These are phyloP conservation scores for Proisotoma minuta DNA, from an alignment of 2,888 invertebrate genomes.

Conservation along the genomic window DNA sequence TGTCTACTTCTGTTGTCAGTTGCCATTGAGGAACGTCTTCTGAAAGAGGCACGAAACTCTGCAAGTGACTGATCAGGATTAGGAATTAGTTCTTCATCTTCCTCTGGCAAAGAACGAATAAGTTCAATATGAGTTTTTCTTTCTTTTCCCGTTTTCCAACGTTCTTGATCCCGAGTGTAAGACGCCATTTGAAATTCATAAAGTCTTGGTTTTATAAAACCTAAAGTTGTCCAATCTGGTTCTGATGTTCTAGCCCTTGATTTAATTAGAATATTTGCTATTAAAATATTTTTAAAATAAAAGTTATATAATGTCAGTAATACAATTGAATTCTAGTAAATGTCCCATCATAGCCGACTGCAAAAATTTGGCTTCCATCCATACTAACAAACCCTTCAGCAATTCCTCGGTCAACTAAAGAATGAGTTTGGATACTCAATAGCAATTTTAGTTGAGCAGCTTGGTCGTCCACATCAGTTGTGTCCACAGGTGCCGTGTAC, in stretches of 20 bases:
- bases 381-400: slow-evolving; percentile 38
- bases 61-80: too few species aligned
- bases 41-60: too few species aligned
- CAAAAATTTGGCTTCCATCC: slow-evolving; percentile 39
- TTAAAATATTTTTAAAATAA: too few species aligned
- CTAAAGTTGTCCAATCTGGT: slow-evolving; percentile 33
- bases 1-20: too few species aligned
- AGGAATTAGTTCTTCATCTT: background rate
- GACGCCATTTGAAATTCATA: slow-evolving; percentile 27
- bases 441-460: slow-evolving; percentile 12
- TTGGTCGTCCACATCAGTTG: slow-evolving; percentile 2
- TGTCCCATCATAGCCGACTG: slow-evolving; percentile 40
- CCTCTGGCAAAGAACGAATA: background rate
- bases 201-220: slow-evolving; percentile 29
- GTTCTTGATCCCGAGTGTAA: slow-evolving; percentile 26
- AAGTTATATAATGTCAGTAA: too few species aligned
- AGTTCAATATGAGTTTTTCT: background rate
- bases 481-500: slow-evolving; percentile 28
- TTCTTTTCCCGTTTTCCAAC: slow-evolving; percentile 21
- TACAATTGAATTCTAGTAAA: slow-evolving; percentile 32
- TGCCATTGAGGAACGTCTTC: too few species aligned
- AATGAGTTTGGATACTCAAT: slow-evolving; percentile 36
- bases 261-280: slow-evolving; percentile 1
- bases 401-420: slow-evolving; percentile 34
- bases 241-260: slow-evolving; percentile 19